Evolutionary conservation across 2,888 invertebrate species (phyloP).

Genomic region (Ferdinandea cuprea): DNA sequence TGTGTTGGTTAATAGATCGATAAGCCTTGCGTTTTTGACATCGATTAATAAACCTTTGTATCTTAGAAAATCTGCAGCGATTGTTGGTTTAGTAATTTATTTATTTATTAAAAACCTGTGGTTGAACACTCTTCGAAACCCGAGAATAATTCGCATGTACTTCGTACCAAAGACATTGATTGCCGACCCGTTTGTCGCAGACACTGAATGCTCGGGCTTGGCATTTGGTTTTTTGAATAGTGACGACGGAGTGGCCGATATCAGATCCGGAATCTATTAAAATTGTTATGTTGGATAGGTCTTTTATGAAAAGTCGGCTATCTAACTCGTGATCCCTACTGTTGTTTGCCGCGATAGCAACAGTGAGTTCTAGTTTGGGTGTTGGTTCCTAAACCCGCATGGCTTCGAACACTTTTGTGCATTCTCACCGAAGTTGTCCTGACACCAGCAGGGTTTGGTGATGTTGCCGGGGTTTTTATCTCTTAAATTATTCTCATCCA

Average conservation of each 20-base stretch:
- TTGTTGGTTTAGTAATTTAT: conserved; percentile 55
- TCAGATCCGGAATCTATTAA: conserved; percentile 36
- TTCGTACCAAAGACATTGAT: too few relatives aligned
- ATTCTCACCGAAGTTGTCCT: neutral
- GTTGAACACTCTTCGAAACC: too few relatives aligned
- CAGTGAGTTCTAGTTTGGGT: conserved; percentile 31
- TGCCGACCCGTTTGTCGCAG: conserved; percentile 47
- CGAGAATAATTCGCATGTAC: too few relatives aligned
- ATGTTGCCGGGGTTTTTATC: neutral
- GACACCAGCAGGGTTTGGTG: conserved; percentile 9
- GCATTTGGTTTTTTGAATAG: neutral
- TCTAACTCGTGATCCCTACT: neutral
- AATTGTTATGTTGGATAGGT: conserved; percentile 12
- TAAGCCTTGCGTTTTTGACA: conserved; percentile 21
- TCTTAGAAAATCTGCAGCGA: conserved; percentile 49
- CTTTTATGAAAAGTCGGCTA: conserved; percentile 30
- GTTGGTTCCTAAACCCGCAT: too few relatives aligned
- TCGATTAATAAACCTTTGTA: conserved; percentile 27
- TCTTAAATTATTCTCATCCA: neutral
- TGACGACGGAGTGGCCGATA: conserved; percentile 3
- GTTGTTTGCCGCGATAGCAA: conserved; percentile 8
- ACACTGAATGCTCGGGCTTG: conserved; percentile 9
- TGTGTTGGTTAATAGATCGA: conserved; percentile 27
- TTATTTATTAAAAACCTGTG: too few relatives aligned
- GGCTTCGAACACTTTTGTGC: conserved; percentile 28